Conservation (phyloP, 2,113 vertebrate species). For the Manacus vitellinus region DNA sequence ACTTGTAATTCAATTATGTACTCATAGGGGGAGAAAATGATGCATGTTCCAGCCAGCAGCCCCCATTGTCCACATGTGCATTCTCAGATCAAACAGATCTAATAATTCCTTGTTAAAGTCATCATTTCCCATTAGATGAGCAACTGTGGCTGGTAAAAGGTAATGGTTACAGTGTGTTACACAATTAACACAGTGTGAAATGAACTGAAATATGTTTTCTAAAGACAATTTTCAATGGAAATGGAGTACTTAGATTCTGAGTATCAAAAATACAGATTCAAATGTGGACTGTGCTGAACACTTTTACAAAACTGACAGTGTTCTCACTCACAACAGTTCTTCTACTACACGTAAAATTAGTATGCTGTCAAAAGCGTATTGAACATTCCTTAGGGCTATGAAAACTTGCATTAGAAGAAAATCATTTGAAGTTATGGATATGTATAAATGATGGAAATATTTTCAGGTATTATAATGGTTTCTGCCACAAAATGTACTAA, state of each 20-base stretch:
- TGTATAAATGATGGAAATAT: conserved; percentile 10
- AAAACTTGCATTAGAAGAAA: background rate
- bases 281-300: background rate
- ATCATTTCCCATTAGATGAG: conserved; percentile 78
- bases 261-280: background rate
- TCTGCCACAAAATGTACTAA: background rate
- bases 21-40: conserved; percentile 51
- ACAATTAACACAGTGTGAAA: conserved; percentile 79
- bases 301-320: background rate
- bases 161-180: conserved; percentile 77
- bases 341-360: background rate
- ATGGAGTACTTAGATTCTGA: conserved; percentile 11
- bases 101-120: conserved; percentile 78
- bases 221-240: conserved; percentile 59
- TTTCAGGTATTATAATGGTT: conserved; percentile 7
- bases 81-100: conserved; percentile 73
- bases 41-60: conserved; percentile 68
- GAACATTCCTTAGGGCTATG: background rate
- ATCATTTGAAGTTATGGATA: background rate
- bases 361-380: background rate
- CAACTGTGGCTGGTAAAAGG: conserved; percentile 74
- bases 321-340: background rate
- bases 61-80: conserved; percentile 67
- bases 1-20: conserved; percentile 71
- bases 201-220: conserved; percentile 73